phyloP scores from a whole-genome alignment of 2,113 vertebrate species.

The Ascaphus truei region DNA sequence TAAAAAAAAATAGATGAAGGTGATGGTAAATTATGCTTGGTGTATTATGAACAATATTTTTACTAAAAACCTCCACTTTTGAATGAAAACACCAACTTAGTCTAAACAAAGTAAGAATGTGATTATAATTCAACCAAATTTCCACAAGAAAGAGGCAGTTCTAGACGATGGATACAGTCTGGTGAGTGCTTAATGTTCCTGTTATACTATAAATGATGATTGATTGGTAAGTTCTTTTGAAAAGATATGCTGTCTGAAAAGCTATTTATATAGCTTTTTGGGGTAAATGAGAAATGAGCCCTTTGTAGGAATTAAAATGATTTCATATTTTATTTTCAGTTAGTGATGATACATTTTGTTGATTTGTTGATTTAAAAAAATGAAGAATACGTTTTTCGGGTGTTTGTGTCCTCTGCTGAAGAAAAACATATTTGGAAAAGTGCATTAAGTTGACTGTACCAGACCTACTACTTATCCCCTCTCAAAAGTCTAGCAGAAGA shows the following conservation, averaged over 20 bases:
- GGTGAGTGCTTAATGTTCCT: constrained; percentile 29
- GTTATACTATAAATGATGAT: constrained; percentile 28
- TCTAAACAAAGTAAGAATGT: constrained; percentile 8
- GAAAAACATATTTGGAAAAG: too few species aligned
- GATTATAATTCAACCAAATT: constrained; percentile 13
- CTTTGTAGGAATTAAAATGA: constrained; percentile 5
- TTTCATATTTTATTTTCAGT: constrained; percentile 14
- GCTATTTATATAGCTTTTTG: constrained; percentile 15
- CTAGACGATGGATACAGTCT: constrained; percentile 18
- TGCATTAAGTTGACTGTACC: too few species aligned
- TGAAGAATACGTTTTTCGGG: too few species aligned
- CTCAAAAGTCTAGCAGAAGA: too few species aligned
- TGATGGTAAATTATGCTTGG: neutral
- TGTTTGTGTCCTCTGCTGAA: too few species aligned
- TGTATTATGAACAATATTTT: neutral
- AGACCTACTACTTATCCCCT: too few species aligned
- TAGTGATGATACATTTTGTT: too few species aligned
- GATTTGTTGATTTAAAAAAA: too few species aligned
- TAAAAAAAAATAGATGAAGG: neutral
- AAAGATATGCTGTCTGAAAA: constrained; percentile 15
- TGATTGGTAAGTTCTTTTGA: constrained; percentile 31
- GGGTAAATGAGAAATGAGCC: constrained; percentile 27
- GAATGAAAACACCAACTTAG: neutral
- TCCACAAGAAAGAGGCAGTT: constrained; percentile 2
- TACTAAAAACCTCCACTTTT: neutral